Evolutionary conservation across 2,113 vertebrate genomes (phyloP).

Genomic region (Clarias magur): DNA sequence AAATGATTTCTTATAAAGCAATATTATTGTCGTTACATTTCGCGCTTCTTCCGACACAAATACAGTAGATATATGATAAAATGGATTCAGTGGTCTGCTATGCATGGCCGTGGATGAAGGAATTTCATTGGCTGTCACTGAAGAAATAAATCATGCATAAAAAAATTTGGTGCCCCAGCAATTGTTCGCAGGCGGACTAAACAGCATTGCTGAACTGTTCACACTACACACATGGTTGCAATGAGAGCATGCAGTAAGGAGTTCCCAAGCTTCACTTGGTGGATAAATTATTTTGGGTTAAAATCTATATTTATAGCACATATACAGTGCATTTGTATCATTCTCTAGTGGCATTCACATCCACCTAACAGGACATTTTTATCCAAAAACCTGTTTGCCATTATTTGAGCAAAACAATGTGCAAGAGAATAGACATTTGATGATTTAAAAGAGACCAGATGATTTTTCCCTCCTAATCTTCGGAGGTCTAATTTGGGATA

Average conservation of each 20-base stretch:
- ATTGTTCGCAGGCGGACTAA: neutral
- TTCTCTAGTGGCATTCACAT: neutral
- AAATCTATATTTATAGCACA: neutral
- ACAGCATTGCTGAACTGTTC: neutral
- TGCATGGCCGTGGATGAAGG: neutral
- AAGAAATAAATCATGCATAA: neutral
- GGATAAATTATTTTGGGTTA: neutral
- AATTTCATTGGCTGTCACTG: neutral
- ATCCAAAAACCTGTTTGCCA: neutral
- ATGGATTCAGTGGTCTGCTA: neutral
- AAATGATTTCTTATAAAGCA: neutral
- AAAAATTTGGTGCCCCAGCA: neutral
- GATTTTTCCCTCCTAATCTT: neutral
- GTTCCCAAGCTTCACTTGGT: neutral
- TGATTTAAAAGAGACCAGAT: neutral
- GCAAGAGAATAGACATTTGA: neutral
- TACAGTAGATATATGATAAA: neutral
- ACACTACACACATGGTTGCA: neutral
- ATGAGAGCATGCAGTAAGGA: neutral
- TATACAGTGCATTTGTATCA: neutral
- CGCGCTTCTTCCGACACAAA: neutral
- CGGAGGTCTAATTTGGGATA: neutral
- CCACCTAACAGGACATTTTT: neutral
- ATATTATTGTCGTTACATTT: neutral
- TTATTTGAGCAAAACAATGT: neutral